phyloP scores from a whole-genome alignment of 2,888 invertebrate genomes.

The Drosophila seclusa region DNA sequence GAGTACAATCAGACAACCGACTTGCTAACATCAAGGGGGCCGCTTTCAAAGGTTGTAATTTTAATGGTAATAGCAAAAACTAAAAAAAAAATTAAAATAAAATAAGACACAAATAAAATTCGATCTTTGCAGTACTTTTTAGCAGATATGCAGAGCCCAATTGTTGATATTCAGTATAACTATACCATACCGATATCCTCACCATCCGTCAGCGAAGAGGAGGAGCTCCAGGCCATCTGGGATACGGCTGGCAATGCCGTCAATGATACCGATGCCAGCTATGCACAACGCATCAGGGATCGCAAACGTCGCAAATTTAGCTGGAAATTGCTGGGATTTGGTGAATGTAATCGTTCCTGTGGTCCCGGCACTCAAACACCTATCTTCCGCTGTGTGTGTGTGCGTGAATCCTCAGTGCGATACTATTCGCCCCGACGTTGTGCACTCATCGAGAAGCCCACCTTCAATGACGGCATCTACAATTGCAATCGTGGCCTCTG shows the following conservation, averaged over 20 bases:
- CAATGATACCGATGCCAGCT: conserved; percentile 71
- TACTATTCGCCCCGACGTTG: conserved; percentile 89
- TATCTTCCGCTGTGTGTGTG: conserved; percentile 86
- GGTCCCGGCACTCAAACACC: conserved; percentile 86
- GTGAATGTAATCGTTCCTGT: conserved; percentile 92
- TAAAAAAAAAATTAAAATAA: background rate
- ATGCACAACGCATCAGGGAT: conserved; percentile 77
- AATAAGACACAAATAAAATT: background rate
- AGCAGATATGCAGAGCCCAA: background rate
- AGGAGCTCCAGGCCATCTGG: conserved; percentile 82
- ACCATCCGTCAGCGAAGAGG: conserved; percentile 81
- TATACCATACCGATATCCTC: conserved; percentile 90
- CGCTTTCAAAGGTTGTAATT: conserved; percentile 68
- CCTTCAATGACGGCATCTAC: conserved; percentile 86
- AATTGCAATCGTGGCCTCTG: conserved; percentile 91
- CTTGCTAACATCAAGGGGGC: conserved; percentile 73
- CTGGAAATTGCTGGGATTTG: conserved; percentile 92
- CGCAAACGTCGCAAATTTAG: conserved; percentile 86
- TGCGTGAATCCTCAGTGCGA: conserved; percentile 87
- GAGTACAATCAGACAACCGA: conserved; percentile 88
- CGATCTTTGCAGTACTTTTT: conserved; percentile 26
- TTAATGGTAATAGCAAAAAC: conserved; percentile 80
- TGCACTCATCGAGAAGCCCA: conserved; percentile 87
- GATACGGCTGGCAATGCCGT: conserved; percentile 77
- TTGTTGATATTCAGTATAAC: conserved; percentile 87